Evolutionary conservation across 2,888 invertebrate genomes (phyloP).

Genomic region (Euspilapteryx auroguttella): DNA sequence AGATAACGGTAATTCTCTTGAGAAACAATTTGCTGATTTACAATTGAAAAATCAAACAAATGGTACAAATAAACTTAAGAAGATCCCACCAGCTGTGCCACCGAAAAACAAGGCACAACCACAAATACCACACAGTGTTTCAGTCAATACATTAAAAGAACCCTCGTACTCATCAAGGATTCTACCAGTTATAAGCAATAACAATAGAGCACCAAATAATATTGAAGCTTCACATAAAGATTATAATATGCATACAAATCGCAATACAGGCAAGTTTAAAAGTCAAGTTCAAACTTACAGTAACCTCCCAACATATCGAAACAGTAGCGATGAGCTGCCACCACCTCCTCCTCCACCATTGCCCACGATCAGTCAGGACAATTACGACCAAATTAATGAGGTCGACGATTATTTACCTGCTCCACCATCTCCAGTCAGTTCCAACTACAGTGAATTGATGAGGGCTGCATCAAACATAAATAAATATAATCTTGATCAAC

Average conservation of each 20-base stretch:
- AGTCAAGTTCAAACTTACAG: too few relatives aligned
- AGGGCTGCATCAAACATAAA: slow-evolving; percentile 72
- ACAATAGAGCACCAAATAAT: slow-evolving; percentile 32
- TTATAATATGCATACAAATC: not conserved
- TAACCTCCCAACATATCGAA: slow-evolving; percentile 44
- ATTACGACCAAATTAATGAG: slow-evolving; percentile 31
- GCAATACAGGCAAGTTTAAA: too few relatives aligned
- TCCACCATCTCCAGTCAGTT: slow-evolving; percentile 88
- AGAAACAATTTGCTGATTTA: slow-evolving; percentile 70
- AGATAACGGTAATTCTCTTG: slow-evolving; percentile 60
- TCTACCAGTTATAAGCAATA: slow-evolving; percentile 35
- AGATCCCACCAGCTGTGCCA: slow-evolving; percentile 78
- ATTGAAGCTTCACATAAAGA: slow-evolving; percentile 9
- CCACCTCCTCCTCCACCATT: slow-evolving; percentile 60
- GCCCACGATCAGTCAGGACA: slow-evolving; percentile 46
- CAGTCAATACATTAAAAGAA: slow-evolving; percentile 68
- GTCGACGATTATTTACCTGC: slow-evolving; percentile 70
- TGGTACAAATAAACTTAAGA: slow-evolving; percentile 38
- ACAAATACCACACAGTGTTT: slow-evolving; percentile 77
- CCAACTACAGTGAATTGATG: slow-evolving; percentile 85
- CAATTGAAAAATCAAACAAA: slow-evolving; percentile 57
- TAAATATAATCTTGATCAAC: slow-evolving; percentile 46
- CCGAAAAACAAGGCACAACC: slow-evolving; percentile 73
- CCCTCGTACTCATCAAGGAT: slow-evolving; percentile 72
- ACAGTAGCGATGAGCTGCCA: slow-evolving; percentile 59